Conservation (phyloP, 1,140 invertebrate species). For the Drosophila baimaii region DNA sequence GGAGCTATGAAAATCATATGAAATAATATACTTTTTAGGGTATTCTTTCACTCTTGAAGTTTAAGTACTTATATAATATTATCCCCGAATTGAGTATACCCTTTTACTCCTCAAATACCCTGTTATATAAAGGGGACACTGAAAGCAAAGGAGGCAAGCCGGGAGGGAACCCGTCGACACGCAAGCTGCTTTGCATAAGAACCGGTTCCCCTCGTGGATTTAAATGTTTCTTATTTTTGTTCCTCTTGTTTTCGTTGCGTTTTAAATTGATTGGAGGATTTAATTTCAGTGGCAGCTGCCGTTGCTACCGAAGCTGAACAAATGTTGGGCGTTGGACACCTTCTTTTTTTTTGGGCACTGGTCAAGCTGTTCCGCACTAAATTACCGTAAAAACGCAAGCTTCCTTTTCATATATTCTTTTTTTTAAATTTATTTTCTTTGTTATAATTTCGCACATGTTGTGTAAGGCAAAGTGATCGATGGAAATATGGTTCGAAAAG, state of each 20-base stretch:
- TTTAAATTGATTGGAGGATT: constrained; percentile 82
- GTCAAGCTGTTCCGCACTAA: constrained; percentile 40
- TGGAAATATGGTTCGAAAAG: constrained; percentile 7
- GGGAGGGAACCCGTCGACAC: constrained; percentile 6
- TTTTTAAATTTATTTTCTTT: constrained; percentile 6
- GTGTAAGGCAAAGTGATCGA: constrained; percentile 48
- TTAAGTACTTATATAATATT: neutral
- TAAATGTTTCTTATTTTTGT: constrained; percentile 41
- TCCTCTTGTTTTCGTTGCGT: constrained; percentile 28
- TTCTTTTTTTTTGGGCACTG: constrained; percentile 40
- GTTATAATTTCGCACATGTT: constrained; percentile 52
- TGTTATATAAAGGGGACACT: neutral
- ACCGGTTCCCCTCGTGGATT: constrained; percentile 70
- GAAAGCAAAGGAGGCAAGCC: neutral
- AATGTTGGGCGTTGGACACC: constrained; percentile 54
- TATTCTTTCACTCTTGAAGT: neutral
- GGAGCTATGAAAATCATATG: neutral
- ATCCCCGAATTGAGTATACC: neutral
- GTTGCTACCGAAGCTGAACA: constrained; percentile 50
- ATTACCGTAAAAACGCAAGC: constrained; percentile 54
- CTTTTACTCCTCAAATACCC: neutral
- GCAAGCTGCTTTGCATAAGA: constrained; percentile 78
- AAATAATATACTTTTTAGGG: neutral
- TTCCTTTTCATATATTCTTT: constrained; percentile 19
- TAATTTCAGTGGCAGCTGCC: constrained; percentile 80